Percentiles rank a stretch among this genome's conserved stretches.
Conservation (phyloP, 2,888 invertebrate genomes). For the Arctia plantaginis region DNA sequence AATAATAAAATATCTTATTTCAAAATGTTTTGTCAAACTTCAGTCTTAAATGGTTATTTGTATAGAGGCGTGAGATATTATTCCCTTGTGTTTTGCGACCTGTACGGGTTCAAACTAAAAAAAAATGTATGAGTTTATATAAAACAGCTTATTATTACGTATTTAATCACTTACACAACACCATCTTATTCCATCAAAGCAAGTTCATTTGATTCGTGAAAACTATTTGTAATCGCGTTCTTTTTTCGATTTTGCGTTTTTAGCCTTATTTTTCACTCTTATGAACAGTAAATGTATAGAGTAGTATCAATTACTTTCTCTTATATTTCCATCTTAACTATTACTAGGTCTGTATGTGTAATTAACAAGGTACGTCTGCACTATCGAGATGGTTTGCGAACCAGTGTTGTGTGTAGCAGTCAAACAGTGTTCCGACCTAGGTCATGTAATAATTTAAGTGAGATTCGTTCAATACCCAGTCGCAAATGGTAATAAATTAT, state of each 20-base stretch:
- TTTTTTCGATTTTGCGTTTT: not conserved
- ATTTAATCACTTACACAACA: no score
- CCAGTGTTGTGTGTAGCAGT: slow-evolving; percentile 56
- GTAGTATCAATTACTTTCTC: not conserved
- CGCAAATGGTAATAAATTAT: slow-evolving; percentile 81
- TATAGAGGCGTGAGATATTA: no score
- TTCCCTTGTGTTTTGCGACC: no score
- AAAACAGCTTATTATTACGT: no score
- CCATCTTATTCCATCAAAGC: no score
- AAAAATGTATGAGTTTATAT: no score
- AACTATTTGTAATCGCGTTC: no score
- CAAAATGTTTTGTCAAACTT: no score
- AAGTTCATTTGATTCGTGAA: no score
- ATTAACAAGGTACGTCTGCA: slow-evolving; percentile 21
- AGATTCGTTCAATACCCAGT: slow-evolving; percentile 78
- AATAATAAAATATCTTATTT: no score
- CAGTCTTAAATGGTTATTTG: no score
- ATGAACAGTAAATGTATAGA: not conserved
- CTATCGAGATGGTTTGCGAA: slow-evolving; percentile 36
- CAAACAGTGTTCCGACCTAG: slow-evolving; percentile 58
- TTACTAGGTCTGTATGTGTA: not conserved
- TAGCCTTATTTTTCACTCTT: not conserved
- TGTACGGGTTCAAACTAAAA: no score
- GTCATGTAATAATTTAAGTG: slow-evolving; percentile 68
- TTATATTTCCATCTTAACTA: not conserved